Conservation (phyloP, 1,140 invertebrate species). For the Solenopsis fugax region DNA sequence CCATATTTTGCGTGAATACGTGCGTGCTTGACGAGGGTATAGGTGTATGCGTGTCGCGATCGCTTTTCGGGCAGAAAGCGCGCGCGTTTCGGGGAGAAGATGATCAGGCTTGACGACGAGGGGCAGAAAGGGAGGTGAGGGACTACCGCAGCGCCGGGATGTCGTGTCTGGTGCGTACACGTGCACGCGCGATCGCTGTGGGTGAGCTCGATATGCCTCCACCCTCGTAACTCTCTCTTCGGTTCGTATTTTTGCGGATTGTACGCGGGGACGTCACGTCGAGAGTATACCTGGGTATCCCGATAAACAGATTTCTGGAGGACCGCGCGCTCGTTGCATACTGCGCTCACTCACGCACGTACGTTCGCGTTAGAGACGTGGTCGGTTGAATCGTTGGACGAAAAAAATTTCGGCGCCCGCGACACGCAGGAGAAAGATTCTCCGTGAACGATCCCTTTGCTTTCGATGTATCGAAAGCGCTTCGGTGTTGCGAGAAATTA, state of each 20-base stretch:
- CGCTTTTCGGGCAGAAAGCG: slow-evolving; percentile 13
- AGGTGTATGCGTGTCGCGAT: neutral
- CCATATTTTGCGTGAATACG: neutral
- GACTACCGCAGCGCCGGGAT: neutral
- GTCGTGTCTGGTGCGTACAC: slow-evolving; percentile 45
- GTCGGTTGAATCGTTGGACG: neutral
- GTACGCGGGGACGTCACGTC: slow-evolving; percentile 58
- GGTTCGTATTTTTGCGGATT: slow-evolving; percentile 56
- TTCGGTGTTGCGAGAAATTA: neutral
- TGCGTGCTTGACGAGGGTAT: neutral
- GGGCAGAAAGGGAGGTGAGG: slow-evolving; percentile 1
- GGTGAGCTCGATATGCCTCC: slow-evolving; percentile 46
- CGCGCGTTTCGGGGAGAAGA: slow-evolving; percentile 28
- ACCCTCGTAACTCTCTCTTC: slow-evolving; percentile 67
- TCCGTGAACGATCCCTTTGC: neutral
- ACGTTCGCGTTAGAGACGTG: neutral
- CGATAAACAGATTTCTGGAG: slow-evolving; percentile 60
- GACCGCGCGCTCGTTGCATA: slow-evolving; percentile 23
- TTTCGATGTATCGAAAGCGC: neutral
- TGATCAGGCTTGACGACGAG: slow-evolving; percentile 8
- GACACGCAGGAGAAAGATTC: neutral
- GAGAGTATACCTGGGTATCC: slow-evolving; percentile 46
- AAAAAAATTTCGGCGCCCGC: slow-evolving; percentile 16
- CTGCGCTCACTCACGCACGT: slow-evolving; percentile 29
- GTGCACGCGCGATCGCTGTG: slow-evolving; percentile 55